Evolutionary conservation across 2,797 vertebrate genomes (phyloP).

Genomic region (Sternarchorhynchus goeldii): DNA sequence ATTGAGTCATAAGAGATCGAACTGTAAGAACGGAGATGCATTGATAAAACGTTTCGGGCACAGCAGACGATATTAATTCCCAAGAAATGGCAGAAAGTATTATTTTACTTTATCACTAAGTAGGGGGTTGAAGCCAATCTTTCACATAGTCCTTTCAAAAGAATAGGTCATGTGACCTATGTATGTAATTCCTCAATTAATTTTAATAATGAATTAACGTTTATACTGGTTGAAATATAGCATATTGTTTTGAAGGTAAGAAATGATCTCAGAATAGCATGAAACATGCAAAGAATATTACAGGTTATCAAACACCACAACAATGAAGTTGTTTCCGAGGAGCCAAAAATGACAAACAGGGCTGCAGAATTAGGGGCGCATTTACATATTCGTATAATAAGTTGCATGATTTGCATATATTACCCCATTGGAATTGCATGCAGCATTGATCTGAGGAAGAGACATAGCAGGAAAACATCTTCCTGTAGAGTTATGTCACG

Average conservation of each 20-base stretch:
- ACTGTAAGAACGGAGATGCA: too few species aligned
- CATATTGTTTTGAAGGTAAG: too few species aligned
- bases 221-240: background rate
- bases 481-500: slow-evolving; percentile 9
- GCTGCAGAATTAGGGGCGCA: slow-evolving; percentile 65
- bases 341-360: slow-evolving; percentile 49
- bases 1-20: slow-evolving; percentile 47
- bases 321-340: background rate
- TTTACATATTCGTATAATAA: slow-evolving; percentile 71
- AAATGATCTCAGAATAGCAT: background rate
- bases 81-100: too few species aligned
- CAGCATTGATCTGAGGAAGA: slow-evolving; percentile 36
- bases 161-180: too few species aligned
- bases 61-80: too few species aligned
- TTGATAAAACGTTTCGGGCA: too few species aligned
- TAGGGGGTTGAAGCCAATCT: too few species aligned
- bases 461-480: slow-evolving; percentile 42
- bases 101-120: too few species aligned
- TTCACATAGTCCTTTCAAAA: too few species aligned
- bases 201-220: background rate
- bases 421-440: slow-evolving; percentile 49
- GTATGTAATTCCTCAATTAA: background rate
- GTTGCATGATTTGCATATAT: slow-evolving; percentile 75
- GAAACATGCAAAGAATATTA: background rate
- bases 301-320: slow-evolving; percentile 23